Conservation (phyloP, 1,140 invertebrate species). For the Aphelenchoides besseyi region DNA sequence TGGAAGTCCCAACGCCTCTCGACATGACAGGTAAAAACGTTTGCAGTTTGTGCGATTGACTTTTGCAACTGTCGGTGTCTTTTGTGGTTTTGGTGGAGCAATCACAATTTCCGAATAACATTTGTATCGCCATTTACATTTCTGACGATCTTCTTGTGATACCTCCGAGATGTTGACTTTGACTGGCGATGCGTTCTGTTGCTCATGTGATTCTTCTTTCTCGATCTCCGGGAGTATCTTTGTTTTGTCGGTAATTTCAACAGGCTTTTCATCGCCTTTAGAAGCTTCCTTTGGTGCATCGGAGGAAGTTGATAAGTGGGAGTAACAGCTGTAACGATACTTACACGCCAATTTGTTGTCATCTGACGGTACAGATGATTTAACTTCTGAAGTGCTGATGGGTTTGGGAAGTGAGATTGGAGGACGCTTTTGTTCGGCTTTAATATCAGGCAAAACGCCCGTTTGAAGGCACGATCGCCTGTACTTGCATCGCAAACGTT, state of each 20-base stretch:
- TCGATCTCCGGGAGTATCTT: not conserved
- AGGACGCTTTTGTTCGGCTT: not conserved
- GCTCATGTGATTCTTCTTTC: not conserved
- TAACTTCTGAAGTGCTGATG: not conserved
- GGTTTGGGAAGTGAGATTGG: not conserved
- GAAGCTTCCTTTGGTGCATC: not conserved
- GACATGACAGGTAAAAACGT: slow-evolving; percentile 27
- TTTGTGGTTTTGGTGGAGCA: not conserved
- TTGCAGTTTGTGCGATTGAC: not conserved
- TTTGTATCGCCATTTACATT: not conserved
- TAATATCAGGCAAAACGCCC: not conserved
- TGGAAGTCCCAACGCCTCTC: slow-evolving; percentile 39
- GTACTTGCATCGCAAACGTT: too few species aligned
- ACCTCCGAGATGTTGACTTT: not conserved
- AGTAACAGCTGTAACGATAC: not conserved
- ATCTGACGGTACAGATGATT: not conserved
- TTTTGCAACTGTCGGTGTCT: not conserved
- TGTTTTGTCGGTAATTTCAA: not conserved
- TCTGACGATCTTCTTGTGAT: not conserved
- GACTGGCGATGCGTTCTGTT: not conserved
- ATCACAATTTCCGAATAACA: not conserved
- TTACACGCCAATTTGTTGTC: not conserved
- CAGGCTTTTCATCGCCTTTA: not conserved
- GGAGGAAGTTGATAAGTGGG: not conserved
- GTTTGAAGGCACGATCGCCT: not conserved